Conservation (phyloP, 2,888 invertebrate species). For the Caenorhabditis macrosperma region DNA sequence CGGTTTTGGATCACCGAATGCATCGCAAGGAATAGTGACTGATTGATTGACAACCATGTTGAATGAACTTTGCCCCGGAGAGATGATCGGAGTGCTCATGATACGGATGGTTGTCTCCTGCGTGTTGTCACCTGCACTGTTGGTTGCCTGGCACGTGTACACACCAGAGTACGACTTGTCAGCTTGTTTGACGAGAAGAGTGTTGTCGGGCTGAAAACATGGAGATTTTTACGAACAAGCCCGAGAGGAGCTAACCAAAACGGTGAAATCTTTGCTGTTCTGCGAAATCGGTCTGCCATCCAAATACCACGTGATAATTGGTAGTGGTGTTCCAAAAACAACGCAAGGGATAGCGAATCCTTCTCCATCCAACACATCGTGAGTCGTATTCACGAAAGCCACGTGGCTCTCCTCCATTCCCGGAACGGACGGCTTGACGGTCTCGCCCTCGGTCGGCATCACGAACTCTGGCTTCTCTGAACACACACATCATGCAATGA, state of each 20-base stretch:
- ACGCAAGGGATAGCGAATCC: constrained; percentile 57
- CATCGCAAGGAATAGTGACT: constrained; percentile 75
- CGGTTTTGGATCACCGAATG: constrained; percentile 73
- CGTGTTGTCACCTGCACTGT: constrained; percentile 84
- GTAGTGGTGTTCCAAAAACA: constrained; percentile 80
- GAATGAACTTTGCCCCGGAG: constrained; percentile 75
- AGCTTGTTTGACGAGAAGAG: constrained; percentile 71
- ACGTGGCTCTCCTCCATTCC: constrained; percentile 49
- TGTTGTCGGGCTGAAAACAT: constrained; percentile 71
- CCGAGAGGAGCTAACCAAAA: constrained; percentile 64
- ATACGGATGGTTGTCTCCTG: constrained; percentile 65
- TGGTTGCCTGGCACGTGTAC: constrained; percentile 84
- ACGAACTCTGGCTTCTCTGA: constrained; percentile 75
- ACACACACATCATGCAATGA: constrained; percentile 65
- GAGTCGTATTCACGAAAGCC: constrained; percentile 47
- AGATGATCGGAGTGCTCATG: constrained; percentile 72
- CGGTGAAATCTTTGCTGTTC: constrained; percentile 67
- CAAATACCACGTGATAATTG: constrained; percentile 81
- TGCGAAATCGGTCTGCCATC: constrained; percentile 79
- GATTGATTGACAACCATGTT: constrained; percentile 75
- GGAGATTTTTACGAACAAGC: background rate
- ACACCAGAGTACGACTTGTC: constrained; percentile 80
- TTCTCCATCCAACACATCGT: constrained; percentile 56
- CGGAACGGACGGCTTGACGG: constrained; percentile 35
- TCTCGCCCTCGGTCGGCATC: constrained; percentile 35